These are phyloP conservation scores for Rhagonycha fulva DNA, from an alignment of 2,888 invertebrate species.

Conservation along the genomic window DNA sequence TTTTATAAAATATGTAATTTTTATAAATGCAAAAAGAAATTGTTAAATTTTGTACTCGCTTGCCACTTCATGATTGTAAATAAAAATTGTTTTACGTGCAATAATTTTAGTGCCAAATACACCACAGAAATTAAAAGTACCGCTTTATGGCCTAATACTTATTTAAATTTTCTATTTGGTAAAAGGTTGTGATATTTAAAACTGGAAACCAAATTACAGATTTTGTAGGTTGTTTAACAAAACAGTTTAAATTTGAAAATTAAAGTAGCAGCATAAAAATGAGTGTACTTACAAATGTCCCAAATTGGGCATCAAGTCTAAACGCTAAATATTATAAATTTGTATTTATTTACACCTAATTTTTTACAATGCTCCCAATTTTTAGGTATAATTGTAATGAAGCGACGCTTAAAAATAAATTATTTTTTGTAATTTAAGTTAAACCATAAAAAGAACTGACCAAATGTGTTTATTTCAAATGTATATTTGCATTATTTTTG, in stretches of 20 bases:
- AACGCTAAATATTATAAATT: not conserved
- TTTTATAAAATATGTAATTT: not conserved
- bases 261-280: not conserved
- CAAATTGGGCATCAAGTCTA: not conserved
- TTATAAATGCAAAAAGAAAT: not conserved
- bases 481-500: constrained; percentile 6
- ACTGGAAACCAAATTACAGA: not conserved
- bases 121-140: not conserved
- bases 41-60: not conserved
- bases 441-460: constrained; percentile 23
- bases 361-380: constrained; percentile 3
- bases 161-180: not conserved
- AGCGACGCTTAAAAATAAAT: constrained; percentile 6
- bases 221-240: not conserved
- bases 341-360: constrained; percentile 7
- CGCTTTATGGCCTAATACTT: not conserved
- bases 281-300: not conserved
- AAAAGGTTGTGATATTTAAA: not conserved
- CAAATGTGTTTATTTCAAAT: constrained; percentile 23
- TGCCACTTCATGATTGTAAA: not conserved
- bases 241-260: not conserved
- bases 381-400: not conserved
- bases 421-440: constrained; percentile 22
- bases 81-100: not conserved
- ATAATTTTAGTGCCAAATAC: not conserved